These are phyloP conservation scores for Catocala nupta DNA, from an alignment of 2,888 invertebrate species.

Conservation along the genomic window DNA sequence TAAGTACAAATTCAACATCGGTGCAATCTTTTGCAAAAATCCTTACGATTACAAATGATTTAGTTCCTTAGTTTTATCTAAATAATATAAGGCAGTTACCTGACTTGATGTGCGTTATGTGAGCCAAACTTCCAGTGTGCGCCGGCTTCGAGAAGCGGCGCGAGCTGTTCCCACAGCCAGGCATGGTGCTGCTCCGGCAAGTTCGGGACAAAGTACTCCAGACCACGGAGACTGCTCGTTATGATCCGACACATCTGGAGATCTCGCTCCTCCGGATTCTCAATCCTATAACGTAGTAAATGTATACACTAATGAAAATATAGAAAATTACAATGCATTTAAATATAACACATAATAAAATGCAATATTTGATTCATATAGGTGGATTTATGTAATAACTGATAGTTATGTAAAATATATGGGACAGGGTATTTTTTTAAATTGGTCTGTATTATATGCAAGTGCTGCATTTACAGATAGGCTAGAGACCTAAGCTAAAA, in stretches of 20 bases:
- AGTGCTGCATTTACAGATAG: no score
- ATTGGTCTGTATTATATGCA: no score
- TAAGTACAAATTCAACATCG: no score
- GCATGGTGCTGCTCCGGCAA: slow-evolving; percentile 81
- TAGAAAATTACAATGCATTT: not conserved
- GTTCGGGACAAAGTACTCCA: slow-evolving; percentile 51
- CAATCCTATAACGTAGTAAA: slow-evolving; percentile 49
- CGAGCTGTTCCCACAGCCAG: slow-evolving; percentile 84
- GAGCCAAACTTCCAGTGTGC: slow-evolving; percentile 92
- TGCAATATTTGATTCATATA: no score
- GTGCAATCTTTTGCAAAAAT: no score
- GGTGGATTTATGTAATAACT: no score
- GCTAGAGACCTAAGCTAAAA: no score
- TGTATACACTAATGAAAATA: no score
- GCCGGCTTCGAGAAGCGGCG: slow-evolving; percentile 84
- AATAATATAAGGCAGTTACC: slow-evolving; percentile 42
- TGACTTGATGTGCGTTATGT: slow-evolving; percentile 74
- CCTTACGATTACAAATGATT: no score
- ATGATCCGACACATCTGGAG: slow-evolving; percentile 50
- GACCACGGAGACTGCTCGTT: slow-evolving; percentile 61
- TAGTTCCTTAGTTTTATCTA: not conserved
- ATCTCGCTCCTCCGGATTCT: slow-evolving; percentile 60
- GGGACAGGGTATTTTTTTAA: no score
- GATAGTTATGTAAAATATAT: no score
- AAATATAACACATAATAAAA: no score